Conservation (phyloP, 64 coral and sea anemone species). For the Montipora capricornis region DNA sequence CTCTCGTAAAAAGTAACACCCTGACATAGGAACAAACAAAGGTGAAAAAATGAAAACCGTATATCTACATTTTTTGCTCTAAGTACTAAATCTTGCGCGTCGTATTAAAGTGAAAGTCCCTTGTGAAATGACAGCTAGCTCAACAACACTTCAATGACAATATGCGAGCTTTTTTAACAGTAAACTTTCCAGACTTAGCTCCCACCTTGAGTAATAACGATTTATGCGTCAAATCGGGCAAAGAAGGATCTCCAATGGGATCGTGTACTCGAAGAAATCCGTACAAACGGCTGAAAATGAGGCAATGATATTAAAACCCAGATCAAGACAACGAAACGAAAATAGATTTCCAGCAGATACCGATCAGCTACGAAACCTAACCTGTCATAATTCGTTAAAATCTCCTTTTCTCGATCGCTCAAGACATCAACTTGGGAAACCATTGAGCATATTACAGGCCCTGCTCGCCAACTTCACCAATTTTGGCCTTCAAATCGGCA, state of each 20-base stretch:
- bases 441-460: slow-evolving; percentile 98
- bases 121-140: background rate
- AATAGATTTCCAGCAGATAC: background rate
- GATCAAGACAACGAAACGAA: background rate
- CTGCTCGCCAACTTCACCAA: slow-evolving; percentile 80
- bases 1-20: slow-evolving; percentile 88
- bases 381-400: slow-evolving; percentile 98
- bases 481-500: slow-evolving; percentile 53
- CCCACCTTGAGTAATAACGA: slow-evolving; percentile 89
- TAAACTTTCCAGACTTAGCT: slow-evolving; percentile 2
- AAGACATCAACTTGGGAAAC: slow-evolving; percentile 98
- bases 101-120: background rate
- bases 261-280: slow-evolving; percentile 95
- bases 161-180: background rate
- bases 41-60: background rate
- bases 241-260: slow-evolving; percentile 87
- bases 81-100: no score
- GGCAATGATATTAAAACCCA: background rate
- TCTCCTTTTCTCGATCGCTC: slow-evolving; percentile 97
- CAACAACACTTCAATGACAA: slow-evolving; percentile 28
- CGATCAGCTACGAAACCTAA: slow-evolving; percentile 30
- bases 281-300: slow-evolving; percentile 87
- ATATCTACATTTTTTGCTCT: background rate
- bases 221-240: slow-evolving; percentile 95
- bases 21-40: slow-evolving; percentile 24